Base-by-base conservation (phyloP, 1,140 invertebrate genomes). In the Cydia splendana region DNA sequence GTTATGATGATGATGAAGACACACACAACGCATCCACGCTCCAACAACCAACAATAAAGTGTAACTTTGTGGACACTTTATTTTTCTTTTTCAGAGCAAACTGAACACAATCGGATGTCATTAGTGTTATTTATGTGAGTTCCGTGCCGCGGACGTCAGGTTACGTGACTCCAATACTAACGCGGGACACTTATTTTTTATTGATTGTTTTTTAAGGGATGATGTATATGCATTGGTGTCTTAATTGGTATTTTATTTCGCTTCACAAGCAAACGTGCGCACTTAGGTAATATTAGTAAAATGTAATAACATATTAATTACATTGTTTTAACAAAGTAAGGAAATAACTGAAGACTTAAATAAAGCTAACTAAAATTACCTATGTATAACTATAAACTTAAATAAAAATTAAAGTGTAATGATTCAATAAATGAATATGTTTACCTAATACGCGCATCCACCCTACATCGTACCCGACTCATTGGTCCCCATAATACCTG, bases 61-160 rank as follows among this genome's bases (percentile, higher is more conserved):
- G 65, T 75, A 76, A 51, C 73, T 20, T 30, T 30, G 53, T 42
- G 28, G 13, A 65, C 57, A 62, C 75, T 65, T 65, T 62, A 65
- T 30, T 65, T 30, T 65, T 77, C 79, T 85, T 88, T 88, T 87
- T 84, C 82, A 62, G 65, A 78, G 78, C 82, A 81, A 81, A 79
- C 82, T 76, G 84, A 78, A 83, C 84, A 84, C 83, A 87, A 84
- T 87, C 83, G 84, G 86, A 86, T 86, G 87, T 89, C 89, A 88
- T 91, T 90, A 91, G 84, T 76, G 85, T 89, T 91, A 91, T 91
- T 89, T 89, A 91, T 87, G 86, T 85, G 85, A 77, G 77, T 74
- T 76, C 80, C 84, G 87, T 86, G 89, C 76, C 79, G 82, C 81
- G 84, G 85, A 82, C 82, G 75, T 76, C 73, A 45, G 24, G 57